Percentiles rank a stretch among this genome's conserved stretches.
These are phyloP conservation scores for Drosophila nigrodunni DNA, from an alignment of 1,140 invertebrate species.

Conservation along the genomic window DNA sequence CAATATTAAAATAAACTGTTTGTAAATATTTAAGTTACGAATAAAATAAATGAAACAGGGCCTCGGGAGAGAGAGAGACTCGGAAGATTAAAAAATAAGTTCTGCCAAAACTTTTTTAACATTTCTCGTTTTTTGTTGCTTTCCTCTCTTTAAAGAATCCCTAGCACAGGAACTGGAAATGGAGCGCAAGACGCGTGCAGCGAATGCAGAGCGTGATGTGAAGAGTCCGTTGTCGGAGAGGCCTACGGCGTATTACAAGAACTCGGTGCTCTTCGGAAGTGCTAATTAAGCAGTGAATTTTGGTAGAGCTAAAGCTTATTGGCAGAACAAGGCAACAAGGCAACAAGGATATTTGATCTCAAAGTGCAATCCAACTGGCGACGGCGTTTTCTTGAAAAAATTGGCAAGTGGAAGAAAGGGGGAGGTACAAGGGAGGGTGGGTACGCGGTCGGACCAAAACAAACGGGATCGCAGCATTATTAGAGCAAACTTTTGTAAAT, in stretches of 20 bases:
- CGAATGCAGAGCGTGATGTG: constrained; percentile 91
- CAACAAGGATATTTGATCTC: constrained; percentile 72
- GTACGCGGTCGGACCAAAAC: constrained; percentile 28
- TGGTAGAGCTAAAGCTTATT: constrained; percentile 38
- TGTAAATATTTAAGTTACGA: no score
- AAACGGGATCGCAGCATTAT: constrained; percentile 22
- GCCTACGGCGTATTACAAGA: constrained; percentile 91
- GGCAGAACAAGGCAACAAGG: constrained; percentile 22
- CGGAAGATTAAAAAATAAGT: no score
- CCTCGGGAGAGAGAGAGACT: no score
- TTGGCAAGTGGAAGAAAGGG: background rate
- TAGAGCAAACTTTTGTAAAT: constrained; percentile 30
- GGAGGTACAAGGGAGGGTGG: background rate
- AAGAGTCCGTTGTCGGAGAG: constrained; percentile 93
- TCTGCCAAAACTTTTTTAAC: background rate
- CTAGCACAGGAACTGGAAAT: constrained; percentile 93
- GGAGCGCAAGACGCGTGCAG: constrained; percentile 92
- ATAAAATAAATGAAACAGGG: no score
- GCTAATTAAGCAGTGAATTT: constrained; percentile 88
- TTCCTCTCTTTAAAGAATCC: constrained; percentile 87
- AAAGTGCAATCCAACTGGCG: constrained; percentile 76
- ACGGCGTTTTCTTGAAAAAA: constrained; percentile 2
- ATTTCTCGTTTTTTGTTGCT: constrained; percentile 32
- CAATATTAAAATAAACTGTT: no score
- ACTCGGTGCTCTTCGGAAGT: constrained; percentile 92